phyloP scores from a whole-genome alignment of 2,113 vertebrate genomes.

The Protomyctophum bolini region DNA sequence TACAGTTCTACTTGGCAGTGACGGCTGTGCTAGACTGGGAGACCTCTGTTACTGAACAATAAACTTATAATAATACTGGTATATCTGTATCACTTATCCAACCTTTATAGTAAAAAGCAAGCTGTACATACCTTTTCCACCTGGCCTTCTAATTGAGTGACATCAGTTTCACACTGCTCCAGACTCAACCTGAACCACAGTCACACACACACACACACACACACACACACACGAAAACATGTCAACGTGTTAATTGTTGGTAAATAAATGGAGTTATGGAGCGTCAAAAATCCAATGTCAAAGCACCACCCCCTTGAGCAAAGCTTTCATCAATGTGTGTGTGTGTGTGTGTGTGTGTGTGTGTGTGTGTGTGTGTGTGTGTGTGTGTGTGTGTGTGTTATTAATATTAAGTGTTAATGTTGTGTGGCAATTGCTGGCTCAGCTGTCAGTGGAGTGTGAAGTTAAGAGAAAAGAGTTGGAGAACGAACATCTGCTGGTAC shows the following conservation, averaged over 20 bases:
- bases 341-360: not conserved
- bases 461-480: constrained; percentile 76
- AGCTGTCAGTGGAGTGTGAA: constrained; percentile 61
- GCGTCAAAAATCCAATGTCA: not conserved
- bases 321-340: too few relatives aligned
- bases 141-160: constrained; percentile 63
- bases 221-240: too few relatives aligned
- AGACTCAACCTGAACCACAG: constrained; percentile 58
- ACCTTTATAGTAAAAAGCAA: not conserved
- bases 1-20: too few relatives aligned
- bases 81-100: not conserved
- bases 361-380: too few relatives aligned
- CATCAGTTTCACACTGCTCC: constrained; percentile 71
- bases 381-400: too few relatives aligned
- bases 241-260: too few relatives aligned
- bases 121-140: constrained; percentile 68
- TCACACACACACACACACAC: not conserved
- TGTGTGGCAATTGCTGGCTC: constrained; percentile 62
- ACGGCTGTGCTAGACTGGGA: not conserved
- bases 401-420: too few relatives aligned
- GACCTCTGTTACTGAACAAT: not conserved
- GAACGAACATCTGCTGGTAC: constrained; percentile 75
- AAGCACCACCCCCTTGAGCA: too few relatives aligned
- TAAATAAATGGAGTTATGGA: too few relatives aligned
- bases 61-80: not conserved